Conservation (phyloP, 2,113 vertebrate genomes). For the Sebastes schlegelii region DNA sequence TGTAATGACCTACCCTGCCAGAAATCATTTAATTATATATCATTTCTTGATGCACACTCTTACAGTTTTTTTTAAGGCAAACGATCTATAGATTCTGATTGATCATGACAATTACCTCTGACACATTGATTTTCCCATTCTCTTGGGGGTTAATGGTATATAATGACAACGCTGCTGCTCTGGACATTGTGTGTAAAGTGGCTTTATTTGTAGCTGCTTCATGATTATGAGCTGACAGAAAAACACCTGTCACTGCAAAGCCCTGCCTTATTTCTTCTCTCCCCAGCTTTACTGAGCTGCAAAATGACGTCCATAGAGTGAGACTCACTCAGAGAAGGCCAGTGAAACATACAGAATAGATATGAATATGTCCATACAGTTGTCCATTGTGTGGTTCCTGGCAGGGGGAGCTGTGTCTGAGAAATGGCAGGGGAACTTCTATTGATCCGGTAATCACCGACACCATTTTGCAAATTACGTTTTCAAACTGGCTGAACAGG, state of each 20-base stretch:
- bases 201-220: constrained; percentile 37
- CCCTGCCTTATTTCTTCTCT: background rate
- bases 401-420: constrained; percentile 2
- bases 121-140: background rate
- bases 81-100: constrained; percentile 11
- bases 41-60: background rate
- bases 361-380: constrained; percentile 10
- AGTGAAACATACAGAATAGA: background rate
- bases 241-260: background rate
- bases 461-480: constrained; percentile 67
- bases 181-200: background rate
- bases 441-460: constrained; percentile 51
- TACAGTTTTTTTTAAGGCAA: constrained; percentile 7
- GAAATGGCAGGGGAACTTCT: constrained; percentile 11
- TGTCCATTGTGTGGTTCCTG: background rate
- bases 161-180: constrained; percentile 29
- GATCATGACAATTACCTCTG: background rate
- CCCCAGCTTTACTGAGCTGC: background rate
- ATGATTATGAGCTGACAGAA: constrained; percentile 9
- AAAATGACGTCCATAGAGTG: background rate
- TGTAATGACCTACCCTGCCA: background rate
- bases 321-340: background rate
- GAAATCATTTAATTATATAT: constrained; percentile 19
- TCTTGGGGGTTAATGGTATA: constrained; percentile 14
- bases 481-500: constrained; percentile 44